These are phyloP conservation scores for Dioctria linearis DNA, from an alignment of 2,888 invertebrate genomes.

Conservation along the genomic window DNA sequence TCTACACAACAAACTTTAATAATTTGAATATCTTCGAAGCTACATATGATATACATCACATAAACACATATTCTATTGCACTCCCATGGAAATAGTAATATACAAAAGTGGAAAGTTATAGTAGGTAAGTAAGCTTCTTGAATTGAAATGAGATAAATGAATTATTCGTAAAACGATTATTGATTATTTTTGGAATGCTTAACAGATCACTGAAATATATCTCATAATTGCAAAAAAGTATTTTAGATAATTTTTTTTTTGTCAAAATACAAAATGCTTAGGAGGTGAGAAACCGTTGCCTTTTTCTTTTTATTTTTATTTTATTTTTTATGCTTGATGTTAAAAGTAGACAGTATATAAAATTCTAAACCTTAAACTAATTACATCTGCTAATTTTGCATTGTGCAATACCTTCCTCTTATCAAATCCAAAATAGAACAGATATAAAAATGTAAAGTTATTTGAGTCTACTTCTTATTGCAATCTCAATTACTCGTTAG, in stretches of 20 bases:
- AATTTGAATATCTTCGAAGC: not conserved
- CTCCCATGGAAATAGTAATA: constrained; percentile 16
- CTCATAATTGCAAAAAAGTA: not conserved
- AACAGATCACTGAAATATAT: not conserved
- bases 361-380: constrained; percentile 45
- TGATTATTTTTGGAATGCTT: constrained; percentile 30
- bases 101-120: constrained; percentile 41
- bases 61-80: constrained; percentile 13
- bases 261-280: constrained; percentile 27
- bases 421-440: constrained; percentile 52
- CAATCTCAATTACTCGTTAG: constrained; percentile 27
- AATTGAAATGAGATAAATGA: not conserved
- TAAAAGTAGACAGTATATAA: constrained; percentile 44
- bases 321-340: constrained; percentile 4
- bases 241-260: not conserved
- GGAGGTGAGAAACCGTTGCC: constrained; percentile 34
- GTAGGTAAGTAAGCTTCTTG: constrained; percentile 20
- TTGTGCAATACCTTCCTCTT: constrained; percentile 49
- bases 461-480: constrained; percentile 42
- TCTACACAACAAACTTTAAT: constrained; percentile 21
- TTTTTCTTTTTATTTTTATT: not conserved
- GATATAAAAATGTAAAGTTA: constrained; percentile 52
- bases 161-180: constrained; percentile 3
- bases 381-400: constrained; percentile 40
- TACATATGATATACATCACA: constrained; percentile 4